phyloP scores from a whole-genome alignment of 2,113 vertebrate genomes.

The Cyprinus carpio region DNA sequence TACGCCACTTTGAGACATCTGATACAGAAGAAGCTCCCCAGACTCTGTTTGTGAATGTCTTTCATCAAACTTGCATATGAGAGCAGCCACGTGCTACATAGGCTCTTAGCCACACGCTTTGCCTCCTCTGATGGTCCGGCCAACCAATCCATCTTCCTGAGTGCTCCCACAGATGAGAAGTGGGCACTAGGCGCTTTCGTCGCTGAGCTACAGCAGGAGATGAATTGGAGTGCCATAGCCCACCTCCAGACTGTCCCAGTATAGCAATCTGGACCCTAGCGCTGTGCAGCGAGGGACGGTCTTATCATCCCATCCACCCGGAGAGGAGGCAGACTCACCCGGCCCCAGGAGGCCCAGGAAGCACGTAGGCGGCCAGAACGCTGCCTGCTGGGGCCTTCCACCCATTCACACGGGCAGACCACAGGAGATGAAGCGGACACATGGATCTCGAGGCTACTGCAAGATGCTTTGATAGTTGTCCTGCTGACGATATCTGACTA shows the following conservation, averaged over 20 bases:
- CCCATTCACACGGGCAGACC: slow-evolving; percentile 47
- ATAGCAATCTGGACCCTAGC: slow-evolving; percentile 77
- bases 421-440: slow-evolving; percentile 44
- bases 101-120: slow-evolving; percentile 81
- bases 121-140: slow-evolving; percentile 81
- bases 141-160: slow-evolving; percentile 86
- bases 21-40: slow-evolving; percentile 65
- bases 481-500: slow-evolving; percentile 42
- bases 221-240: slow-evolving; percentile 78
- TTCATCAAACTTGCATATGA: slow-evolving; percentile 85
- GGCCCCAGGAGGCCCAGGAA: slow-evolving; percentile 55
- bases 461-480: slow-evolving; percentile 47
- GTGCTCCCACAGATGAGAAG: slow-evolving; percentile 77
- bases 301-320: slow-evolving; percentile 56
- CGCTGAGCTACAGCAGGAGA: slow-evolving; percentile 91
- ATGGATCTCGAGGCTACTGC: slow-evolving; percentile 45
- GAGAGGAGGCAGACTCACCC: slow-evolving; percentile 50
- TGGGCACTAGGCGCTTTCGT: slow-evolving; percentile 78
- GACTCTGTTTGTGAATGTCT: slow-evolving; percentile 73
- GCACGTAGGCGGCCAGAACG: slow-evolving; percentile 72
- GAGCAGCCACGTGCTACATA: slow-evolving; percentile 81
- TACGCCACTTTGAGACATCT: slow-evolving; percentile 40
- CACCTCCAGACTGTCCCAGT: slow-evolving; percentile 77
- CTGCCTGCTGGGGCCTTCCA: slow-evolving; percentile 55
- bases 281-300: slow-evolving; percentile 67